A percentile compares a stretch with the other conserved stretches of the same genome.
Evolutionary conservation across 53 echinoderm and acorn worm genomes (phyloP).

Genomic region (Luidia sarsii): DNA sequence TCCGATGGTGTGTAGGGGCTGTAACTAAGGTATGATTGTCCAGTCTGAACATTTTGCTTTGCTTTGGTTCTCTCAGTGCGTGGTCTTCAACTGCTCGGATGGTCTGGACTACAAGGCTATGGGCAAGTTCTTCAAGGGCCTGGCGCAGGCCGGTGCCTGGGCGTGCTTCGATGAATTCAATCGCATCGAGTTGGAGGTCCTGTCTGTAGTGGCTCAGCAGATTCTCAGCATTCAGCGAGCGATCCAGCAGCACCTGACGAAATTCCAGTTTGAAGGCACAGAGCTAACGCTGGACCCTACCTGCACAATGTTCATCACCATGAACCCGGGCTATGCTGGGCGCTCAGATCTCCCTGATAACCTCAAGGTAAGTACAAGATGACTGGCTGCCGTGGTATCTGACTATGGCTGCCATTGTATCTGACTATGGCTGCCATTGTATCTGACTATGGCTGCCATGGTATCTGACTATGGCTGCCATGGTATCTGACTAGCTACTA

Average conservation of each 20-base stretch:
- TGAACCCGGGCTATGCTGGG: conserved; percentile 98
- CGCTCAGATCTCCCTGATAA: conserved; percentile 92
- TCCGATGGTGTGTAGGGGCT: no score
- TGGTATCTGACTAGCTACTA: background rate
- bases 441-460: no score
- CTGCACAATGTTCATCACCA: conserved; percentile 97
- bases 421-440: background rate
- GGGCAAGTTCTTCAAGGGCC: conserved; percentile 99
- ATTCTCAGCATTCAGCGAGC: conserved; percentile 95
- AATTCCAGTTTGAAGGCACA: conserved; percentile 92
- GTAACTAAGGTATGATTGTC: no score
- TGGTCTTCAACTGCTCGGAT: conserved; percentile 99
- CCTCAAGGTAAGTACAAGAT: conserved; percentile 68
- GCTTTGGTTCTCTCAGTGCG: conserved; percentile 80
- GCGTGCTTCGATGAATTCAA: conserved; percentile 99
- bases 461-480: no score
- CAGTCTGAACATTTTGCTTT: no score
- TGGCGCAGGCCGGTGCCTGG: conserved; percentile 97
- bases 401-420: background rate
- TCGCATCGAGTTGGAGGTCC: conserved; percentile 96
- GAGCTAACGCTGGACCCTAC: conserved; percentile 90
- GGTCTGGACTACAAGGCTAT: conserved; percentile 99
- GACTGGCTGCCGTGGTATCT: no score
- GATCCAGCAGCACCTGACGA: conserved; percentile 76
- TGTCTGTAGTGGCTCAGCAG: conserved; percentile 98